Evolutionary conservation across 1,140 invertebrate species (phyloP).

Genomic region (Temnothorax longispinosus): DNA sequence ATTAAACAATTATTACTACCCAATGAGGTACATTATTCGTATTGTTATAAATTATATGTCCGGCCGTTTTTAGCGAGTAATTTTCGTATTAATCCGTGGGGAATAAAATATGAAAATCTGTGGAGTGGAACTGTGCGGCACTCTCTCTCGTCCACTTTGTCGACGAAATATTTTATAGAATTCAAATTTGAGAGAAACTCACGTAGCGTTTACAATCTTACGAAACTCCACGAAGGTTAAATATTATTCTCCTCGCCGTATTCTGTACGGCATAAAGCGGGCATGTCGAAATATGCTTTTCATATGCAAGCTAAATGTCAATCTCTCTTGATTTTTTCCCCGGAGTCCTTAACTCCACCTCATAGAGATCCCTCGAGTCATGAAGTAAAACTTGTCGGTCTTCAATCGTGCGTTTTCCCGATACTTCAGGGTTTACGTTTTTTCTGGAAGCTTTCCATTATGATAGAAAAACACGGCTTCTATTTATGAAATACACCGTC

Average conservation of each 20-base stretch:
- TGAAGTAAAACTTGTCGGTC: conserved; percentile 39
- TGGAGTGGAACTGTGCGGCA: background rate
- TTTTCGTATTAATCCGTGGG: conserved; percentile 23
- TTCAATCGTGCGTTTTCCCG: conserved; percentile 37
- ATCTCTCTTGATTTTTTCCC: conserved; percentile 45
- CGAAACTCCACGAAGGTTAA: conserved; percentile 44
- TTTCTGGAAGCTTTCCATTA: conserved; percentile 44
- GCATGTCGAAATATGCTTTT: conserved; percentile 41
- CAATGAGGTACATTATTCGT: conserved; percentile 1
- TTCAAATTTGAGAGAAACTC: conserved; percentile 38
- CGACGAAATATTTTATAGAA: conserved; percentile 47
- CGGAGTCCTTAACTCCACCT: background rate
- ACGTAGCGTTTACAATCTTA: conserved; percentile 47
- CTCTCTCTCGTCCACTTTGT: background rate
- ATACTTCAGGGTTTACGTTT: conserved; percentile 34
- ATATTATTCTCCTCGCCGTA: conserved; percentile 52
- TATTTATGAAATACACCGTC: conserved; percentile 51
- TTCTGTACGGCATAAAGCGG: conserved; percentile 19
- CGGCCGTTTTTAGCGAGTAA: conserved; percentile 3
- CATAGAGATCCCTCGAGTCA: background rate
- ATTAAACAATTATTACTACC: conserved; percentile 37
- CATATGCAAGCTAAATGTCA: conserved; percentile 51
- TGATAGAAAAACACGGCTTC: conserved; percentile 11
- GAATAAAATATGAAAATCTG: conserved; percentile 34
- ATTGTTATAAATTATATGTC: conserved; percentile 20